Evolutionary conservation across 1,140 invertebrate species (phyloP).

Genomic region (Heliothis virescens): DNA sequence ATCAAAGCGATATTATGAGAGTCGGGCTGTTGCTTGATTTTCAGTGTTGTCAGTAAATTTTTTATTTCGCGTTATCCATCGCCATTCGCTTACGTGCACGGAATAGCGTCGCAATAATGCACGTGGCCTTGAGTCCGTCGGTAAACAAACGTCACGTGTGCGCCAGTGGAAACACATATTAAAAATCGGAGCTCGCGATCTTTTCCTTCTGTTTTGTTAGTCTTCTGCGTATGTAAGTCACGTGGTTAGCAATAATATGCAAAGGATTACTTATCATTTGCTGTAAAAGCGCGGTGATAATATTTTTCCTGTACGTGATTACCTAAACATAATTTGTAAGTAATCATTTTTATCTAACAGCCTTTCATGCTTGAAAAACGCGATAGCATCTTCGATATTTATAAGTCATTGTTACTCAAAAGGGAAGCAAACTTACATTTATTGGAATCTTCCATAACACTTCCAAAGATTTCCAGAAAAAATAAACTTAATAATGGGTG

Average conservation of each 20-base stretch:
- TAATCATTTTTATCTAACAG: background rate
- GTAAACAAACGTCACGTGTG: constrained; percentile 80
- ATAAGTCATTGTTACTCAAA: constrained; percentile 14
- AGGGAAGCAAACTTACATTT: background rate
- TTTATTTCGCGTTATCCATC: constrained; percentile 59
- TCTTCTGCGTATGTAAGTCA: constrained; percentile 44
- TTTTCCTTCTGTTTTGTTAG: constrained; percentile 46
- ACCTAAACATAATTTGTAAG: background rate
- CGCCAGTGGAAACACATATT: constrained; percentile 59
- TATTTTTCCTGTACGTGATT: constrained; percentile 26
- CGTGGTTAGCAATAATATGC: constrained; percentile 41
- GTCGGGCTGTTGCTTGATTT: background rate
- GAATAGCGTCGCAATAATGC: constrained; percentile 76
- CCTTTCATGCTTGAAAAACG: background rate
- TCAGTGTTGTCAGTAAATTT: constrained; percentile 3
- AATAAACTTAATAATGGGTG: constrained; percentile 80
- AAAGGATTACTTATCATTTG: constrained; percentile 44
- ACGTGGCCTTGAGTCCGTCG: constrained; percentile 70
- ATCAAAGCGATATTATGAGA: background rate
- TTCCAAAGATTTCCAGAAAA: constrained; percentile 63
- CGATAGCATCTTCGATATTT: background rate
- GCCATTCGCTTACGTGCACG: constrained; percentile 59
- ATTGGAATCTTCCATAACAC: constrained; percentile 71
- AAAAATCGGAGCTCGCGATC: constrained; percentile 51
- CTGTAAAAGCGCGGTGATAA: constrained; percentile 24